These are phyloP conservation scores for Stenodera caucasica DNA, from an alignment of 2,888 invertebrate genomes.

Conservation along the genomic window DNA sequence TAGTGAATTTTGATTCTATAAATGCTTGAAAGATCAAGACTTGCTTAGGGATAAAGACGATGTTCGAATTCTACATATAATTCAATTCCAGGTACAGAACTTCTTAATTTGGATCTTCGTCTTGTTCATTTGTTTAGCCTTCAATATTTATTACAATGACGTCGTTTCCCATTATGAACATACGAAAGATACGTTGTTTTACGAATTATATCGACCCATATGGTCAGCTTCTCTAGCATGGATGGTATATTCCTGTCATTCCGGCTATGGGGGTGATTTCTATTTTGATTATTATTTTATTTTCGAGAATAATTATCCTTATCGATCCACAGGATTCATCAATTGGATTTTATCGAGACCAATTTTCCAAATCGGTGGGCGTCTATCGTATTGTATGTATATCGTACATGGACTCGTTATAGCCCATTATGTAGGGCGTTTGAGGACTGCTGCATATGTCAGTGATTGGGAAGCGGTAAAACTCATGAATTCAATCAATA, in stretches of 20 bases:
- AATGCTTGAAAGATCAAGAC: too few relatives aligned
- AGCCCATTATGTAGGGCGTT: slow-evolving; percentile 31
- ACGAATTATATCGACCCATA: slow-evolving; percentile 18
- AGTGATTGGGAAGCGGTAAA: slow-evolving; percentile 30
- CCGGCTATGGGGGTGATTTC: slow-evolving; percentile 16
- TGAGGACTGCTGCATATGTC: slow-evolving; percentile 37
- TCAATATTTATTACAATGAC: slow-evolving; percentile 21
- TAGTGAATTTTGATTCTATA: too few relatives aligned
- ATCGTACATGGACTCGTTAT: slow-evolving; percentile 57
- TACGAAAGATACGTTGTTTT: slow-evolving; percentile 17
- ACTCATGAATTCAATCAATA: too few relatives aligned
- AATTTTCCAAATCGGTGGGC: slow-evolving; percentile 59
- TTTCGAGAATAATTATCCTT: too few relatives aligned
- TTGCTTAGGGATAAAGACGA: too few relatives aligned
- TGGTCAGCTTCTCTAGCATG: slow-evolving; percentile 20
- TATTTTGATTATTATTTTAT: neutral
- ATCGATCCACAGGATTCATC: slow-evolving; percentile 53
- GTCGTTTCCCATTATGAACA: slow-evolving; percentile 13
- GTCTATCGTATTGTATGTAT: slow-evolving; percentile 61
- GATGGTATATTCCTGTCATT: slow-evolving; percentile 23
- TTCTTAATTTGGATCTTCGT: slow-evolving; percentile 19
- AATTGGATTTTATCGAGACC: slow-evolving; percentile 59
- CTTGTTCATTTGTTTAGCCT: slow-evolving; percentile 11
- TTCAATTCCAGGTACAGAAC: slow-evolving; percentile 13
- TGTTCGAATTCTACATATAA: too few relatives aligned